These are phyloP conservation scores for Dicycla oo DNA, from an alignment of 2,888 invertebrate species.

Conservation along the genomic window DNA sequence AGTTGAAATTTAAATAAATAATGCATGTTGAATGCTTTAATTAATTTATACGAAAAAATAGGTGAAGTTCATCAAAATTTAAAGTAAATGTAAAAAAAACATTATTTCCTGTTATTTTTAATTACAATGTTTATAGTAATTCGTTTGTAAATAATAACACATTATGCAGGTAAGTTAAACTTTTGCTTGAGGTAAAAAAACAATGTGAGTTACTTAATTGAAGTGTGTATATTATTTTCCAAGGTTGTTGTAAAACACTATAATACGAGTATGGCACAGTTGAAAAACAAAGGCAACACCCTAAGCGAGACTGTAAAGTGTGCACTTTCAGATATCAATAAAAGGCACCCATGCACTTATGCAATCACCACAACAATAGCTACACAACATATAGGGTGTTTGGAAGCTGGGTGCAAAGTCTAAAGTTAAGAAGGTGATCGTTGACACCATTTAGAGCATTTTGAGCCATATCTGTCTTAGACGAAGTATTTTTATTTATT, in stretches of 20 bases:
- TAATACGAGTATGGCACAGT: neutral
- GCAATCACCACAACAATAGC: too few relatives aligned
- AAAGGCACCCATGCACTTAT: too few relatives aligned
- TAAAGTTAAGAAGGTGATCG: too few relatives aligned
- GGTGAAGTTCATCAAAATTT: slow-evolving; percentile 37
- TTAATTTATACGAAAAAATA: neutral
- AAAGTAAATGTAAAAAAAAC: neutral
- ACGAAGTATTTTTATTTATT: too few relatives aligned
- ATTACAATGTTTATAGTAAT: neutral
- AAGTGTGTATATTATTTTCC: slow-evolving; percentile 3
- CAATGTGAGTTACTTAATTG: neutral
- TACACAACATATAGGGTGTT: too few relatives aligned
- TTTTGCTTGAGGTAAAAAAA: neutral
- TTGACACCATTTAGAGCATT: too few relatives aligned
- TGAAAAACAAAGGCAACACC: neutral
- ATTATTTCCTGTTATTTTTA: slow-evolving; percentile 17
- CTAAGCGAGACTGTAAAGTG: neutral
- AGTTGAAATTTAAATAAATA: slow-evolving; percentile 15
- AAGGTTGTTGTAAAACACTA: slow-evolving; percentile 22
- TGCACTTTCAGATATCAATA: too few relatives aligned
- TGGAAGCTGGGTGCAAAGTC: too few relatives aligned
- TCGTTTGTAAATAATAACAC: neutral
- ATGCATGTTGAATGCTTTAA: neutral
- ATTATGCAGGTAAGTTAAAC: neutral
- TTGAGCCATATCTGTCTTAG: too few relatives aligned